Evolutionary conservation across 2,113 vertebrate species (phyloP).

Genomic region (Bothrops jararaca): DNA sequence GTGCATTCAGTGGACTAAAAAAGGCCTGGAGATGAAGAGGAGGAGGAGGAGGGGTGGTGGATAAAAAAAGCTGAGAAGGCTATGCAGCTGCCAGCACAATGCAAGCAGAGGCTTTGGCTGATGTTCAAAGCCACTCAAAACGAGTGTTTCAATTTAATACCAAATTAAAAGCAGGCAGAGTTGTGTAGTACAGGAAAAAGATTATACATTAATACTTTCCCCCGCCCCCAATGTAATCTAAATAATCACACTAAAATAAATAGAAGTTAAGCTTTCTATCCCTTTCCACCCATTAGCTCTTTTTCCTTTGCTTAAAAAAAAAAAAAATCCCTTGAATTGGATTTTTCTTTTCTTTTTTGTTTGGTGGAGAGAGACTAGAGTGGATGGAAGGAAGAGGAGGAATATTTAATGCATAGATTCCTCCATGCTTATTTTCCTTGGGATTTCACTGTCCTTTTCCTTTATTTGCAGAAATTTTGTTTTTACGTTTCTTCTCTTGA

Average conservation of each 20-base stretch:
- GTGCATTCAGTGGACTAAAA: conserved; percentile 60
- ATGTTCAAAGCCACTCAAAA: conserved; percentile 83
- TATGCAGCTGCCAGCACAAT: conserved; percentile 85
- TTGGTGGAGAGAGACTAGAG: conserved; percentile 7
- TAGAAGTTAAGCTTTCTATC: conserved; percentile 73
- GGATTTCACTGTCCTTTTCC: not conserved
- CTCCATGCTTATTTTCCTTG: rapidly evolving
- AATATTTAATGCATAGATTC: conserved; percentile 44
- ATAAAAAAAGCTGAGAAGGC: conserved; percentile 61
- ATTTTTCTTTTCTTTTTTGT: conserved; percentile 26
- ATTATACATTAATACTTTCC: conserved; percentile 85
- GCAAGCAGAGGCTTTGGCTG: conserved; percentile 78
- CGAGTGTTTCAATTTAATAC: conserved; percentile 80
- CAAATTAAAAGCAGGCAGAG: conserved; percentile 83
- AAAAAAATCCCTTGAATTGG: conserved; percentile 47
- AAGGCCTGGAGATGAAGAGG: conserved; percentile 46
- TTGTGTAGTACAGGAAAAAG: conserved; percentile 75
- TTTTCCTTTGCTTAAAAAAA: conserved; percentile 56
- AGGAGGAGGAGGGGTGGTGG: no score
- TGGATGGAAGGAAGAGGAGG: conserved; percentile 58
- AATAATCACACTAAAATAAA: conserved; percentile 89
- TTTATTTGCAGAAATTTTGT: not conserved
- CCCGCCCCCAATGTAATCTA: conserved; percentile 76
- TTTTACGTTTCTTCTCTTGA: conserved; percentile 27
- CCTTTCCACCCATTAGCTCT: conserved; percentile 39